Percentiles rank a stretch among this genome's conserved stretches.
Conservation (phyloP, 2,113 vertebrate genomes). For the Atrichornis clamosus region DNA sequence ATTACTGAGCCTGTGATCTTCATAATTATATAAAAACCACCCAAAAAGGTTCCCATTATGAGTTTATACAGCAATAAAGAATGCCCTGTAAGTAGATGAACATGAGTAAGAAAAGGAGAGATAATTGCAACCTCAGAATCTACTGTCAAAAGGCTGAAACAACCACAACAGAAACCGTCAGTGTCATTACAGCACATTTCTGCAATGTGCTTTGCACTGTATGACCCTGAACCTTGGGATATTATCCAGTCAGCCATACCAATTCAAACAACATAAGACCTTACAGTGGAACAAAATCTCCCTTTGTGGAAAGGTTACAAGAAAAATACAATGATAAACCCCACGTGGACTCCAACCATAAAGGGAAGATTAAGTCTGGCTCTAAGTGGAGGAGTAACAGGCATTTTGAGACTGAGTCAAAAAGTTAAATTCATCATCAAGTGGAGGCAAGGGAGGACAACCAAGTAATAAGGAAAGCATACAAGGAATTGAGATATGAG, state of each 20-base stretch:
- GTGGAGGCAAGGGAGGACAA: neutral
- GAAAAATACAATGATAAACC: conserved; percentile 3
- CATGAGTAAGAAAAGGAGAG: neutral
- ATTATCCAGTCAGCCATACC: neutral
- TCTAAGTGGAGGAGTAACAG: neutral
- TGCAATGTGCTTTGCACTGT: neutral
- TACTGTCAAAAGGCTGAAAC: neutral
- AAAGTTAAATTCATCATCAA: neutral
- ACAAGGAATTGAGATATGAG: neutral
- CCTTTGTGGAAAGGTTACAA: conserved; percentile 26
- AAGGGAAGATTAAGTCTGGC: neutral
- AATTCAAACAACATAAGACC: neutral
- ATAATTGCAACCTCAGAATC: neutral
- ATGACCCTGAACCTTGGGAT: neutral
- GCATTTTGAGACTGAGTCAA: neutral
- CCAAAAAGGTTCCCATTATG: neutral
- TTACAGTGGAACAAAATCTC: conserved; percentile 22
- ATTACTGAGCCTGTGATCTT: neutral
- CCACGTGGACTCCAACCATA: neutral
- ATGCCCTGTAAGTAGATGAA: neutral
- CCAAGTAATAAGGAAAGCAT: neutral
- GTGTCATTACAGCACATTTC: neutral
- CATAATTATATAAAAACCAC: neutral
- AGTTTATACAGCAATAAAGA: neutral
- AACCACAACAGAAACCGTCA: neutral